Base-by-base conservation (phyloP, 2,797 vertebrate genomes). In the Pipistrellus pygmaeus region DNA sequence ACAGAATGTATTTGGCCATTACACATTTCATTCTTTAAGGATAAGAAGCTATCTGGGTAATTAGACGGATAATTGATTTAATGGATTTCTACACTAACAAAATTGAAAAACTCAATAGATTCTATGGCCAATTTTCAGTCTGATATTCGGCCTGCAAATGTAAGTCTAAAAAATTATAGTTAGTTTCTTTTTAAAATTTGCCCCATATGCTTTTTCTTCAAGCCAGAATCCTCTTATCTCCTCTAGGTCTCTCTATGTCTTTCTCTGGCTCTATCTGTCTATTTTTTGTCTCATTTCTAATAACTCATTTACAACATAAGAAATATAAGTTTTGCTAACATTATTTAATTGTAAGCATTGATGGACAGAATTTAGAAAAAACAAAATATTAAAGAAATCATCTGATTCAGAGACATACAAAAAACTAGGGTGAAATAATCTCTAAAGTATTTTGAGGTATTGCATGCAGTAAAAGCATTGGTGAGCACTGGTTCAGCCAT, bases 11-110 rank as follows among this genome's bases (percentile, higher is more conserved):
- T 41, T 76, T 89, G 82, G 35, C 35, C 38, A 94, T 88, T 95
- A 81, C 23, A 90, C 11, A 75, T 90, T 91, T 92, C 57, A 92
- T 91, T 78, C 17, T 90, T 90, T 92, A 91, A 88, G 27, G 30
- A 88, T 93, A 77, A 93, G 18, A 17, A 78, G 25, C 57, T 82
- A 68, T 89, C 80, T 86, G 21, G 46, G 27, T 84, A 91, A 96
- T 95, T 94, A 88, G 64, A 75, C 76, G 60, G 23, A 1, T 94
- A 90, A 95, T 84, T 92, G 73, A 87, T 85, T 95, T 71, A 91
- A 88, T 75, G 25, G 30, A 92, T 85, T 94, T 90, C 51, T 55
- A 66, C 18, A 76, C 25, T 93, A 90, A 94, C 13, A 93, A 84
- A 94, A 93, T 91, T 93, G 87, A 90, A 88, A 27, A 90, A 44